Evolutionary conservation across 2,888 invertebrate species (phyloP).

Genomic region (Aphidoletes aphidimyza): DNA sequence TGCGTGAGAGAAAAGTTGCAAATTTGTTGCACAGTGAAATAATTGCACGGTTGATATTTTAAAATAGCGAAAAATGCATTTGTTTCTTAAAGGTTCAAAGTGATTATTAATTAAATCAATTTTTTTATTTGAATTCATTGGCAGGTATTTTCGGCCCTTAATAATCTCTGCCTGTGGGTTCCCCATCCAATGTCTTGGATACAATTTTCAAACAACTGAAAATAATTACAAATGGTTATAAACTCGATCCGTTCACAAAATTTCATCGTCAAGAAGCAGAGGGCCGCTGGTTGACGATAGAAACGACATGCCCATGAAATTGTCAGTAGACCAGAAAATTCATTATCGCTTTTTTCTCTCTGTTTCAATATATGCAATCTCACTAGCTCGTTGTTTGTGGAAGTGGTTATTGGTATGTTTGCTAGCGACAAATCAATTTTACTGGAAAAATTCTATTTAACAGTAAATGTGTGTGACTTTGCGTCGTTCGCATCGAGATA

Average conservation of each 20-base stretch:
- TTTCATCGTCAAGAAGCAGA: neutral
- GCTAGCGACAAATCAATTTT: conserved; percentile 52
- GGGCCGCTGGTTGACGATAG: neutral
- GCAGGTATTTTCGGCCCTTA: too few relatives aligned
- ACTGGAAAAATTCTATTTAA: conserved; percentile 26
- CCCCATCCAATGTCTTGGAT: neutral
- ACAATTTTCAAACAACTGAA: conserved; percentile 22
- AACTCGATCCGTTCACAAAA: conserved; percentile 23
- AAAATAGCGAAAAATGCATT: too few relatives aligned
- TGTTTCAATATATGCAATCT: conserved; percentile 26
- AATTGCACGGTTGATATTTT: too few relatives aligned
- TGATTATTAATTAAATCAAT: too few relatives aligned
- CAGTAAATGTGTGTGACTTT: too few relatives aligned
- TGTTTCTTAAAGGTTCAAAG: too few relatives aligned
- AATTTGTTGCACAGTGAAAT: too few relatives aligned
- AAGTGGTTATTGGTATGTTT: neutral
- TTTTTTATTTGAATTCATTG: too few relatives aligned
- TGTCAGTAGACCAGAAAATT: conserved; percentile 42
- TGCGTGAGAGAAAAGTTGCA: too few relatives aligned
- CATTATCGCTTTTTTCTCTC: conserved; percentile 28
- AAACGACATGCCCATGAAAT: conserved; percentile 37
- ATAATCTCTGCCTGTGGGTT: too few relatives aligned
- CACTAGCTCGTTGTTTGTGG: conserved; percentile 29
- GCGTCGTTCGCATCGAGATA: neutral
- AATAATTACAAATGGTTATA: conserved; percentile 33